Evolutionary conservation across 2,797 vertebrate species (phyloP).

Genomic region (Catharus ustulatus): DNA sequence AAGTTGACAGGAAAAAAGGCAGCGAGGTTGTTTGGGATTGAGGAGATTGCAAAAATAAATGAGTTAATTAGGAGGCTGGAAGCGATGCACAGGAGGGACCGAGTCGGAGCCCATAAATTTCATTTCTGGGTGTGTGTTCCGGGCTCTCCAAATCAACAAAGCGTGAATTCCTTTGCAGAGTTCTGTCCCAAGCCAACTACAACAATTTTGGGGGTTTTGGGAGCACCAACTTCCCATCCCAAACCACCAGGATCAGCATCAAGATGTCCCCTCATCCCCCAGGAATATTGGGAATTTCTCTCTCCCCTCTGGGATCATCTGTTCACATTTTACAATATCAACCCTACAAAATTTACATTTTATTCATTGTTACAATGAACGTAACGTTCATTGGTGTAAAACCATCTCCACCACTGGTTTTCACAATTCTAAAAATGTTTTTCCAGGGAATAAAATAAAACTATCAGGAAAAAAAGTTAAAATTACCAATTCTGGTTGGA

Average conservation of each 20-base stretch:
- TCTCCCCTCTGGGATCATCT: rapidly evolving
- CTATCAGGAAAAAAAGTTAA: too few species aligned
- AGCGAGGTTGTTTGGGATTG: background rate
- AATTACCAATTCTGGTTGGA: too few species aligned
- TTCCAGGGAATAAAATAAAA: too few species aligned
- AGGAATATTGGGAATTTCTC: background rate
- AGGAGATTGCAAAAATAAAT: background rate
- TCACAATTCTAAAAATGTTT: too few species aligned
- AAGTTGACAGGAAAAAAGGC: rapidly evolving
- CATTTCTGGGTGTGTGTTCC: background rate
- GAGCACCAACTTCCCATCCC: too few species aligned
- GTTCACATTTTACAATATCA: too few species aligned
- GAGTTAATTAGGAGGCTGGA: background rate
- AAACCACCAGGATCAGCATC: background rate
- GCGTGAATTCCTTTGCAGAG: background rate
- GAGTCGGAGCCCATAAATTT: background rate
- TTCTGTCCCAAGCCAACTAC: background rate
- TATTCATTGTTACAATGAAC: too few species aligned
- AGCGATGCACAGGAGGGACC: background rate
- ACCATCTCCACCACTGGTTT: too few species aligned
- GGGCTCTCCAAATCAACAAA: background rate
- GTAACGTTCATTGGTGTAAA: too few species aligned
- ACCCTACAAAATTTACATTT: too few species aligned
- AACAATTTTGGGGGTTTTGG: background rate
- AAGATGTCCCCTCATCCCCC: rapidly evolving